phyloP scores from a whole-genome alignment of 2,113 vertebrate species.

The Microcebus jonahi region DNA sequence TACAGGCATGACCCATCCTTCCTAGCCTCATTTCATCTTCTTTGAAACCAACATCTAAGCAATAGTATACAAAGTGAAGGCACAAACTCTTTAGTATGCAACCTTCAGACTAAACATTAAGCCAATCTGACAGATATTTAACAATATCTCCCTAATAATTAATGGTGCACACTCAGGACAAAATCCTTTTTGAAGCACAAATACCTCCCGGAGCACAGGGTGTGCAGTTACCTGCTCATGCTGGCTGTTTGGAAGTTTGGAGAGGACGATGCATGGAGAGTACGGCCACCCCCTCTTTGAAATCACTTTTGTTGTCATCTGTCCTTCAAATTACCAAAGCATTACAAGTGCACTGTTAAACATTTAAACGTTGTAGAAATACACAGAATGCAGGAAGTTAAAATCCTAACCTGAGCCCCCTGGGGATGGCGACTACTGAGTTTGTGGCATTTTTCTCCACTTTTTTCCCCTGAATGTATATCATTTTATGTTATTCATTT shows the following conservation, averaged over 20 bases:
- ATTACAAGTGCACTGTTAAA: not conserved
- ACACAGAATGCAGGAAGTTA: not conserved
- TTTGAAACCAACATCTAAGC: not conserved
- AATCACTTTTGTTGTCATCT: not conserved
- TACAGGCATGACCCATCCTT: too few relatives aligned
- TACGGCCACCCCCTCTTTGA: fast-evolving
- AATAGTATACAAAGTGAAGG: not conserved
- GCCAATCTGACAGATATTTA: not conserved
- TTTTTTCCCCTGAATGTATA: not conserved
- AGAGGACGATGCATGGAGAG: not conserved
- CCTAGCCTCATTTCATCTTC: not conserved
- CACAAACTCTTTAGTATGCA: not conserved
- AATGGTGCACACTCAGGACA: not conserved
- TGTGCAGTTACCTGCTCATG: too few relatives aligned
- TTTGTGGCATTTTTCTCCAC: not conserved
- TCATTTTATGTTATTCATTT: not conserved
- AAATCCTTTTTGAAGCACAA: not conserved
- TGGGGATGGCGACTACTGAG: not conserved
- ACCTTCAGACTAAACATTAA: not conserved
- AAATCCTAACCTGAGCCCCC: not conserved
- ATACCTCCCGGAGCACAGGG: not conserved
- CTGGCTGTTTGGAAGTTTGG: not conserved
- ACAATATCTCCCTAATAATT: conserved; percentile 53
- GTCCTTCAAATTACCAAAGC: not conserved
- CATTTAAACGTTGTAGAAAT: not conserved